These are phyloP conservation scores for Myanophis thanlyinensis DNA, from an alignment of 2,113 vertebrate genomes.

Conservation along the genomic window DNA sequence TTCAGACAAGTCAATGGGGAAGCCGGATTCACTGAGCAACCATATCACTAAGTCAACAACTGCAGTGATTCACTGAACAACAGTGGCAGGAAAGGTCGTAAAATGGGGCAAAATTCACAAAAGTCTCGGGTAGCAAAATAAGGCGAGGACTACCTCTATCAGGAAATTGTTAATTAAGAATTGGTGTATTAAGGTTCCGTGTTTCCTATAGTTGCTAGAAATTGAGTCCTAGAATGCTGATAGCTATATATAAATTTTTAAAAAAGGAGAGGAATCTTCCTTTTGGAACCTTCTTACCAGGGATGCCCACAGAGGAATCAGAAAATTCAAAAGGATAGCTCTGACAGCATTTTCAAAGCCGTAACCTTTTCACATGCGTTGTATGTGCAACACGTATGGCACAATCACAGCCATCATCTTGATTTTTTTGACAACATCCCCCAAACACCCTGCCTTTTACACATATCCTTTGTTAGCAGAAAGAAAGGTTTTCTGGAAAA, in stretches of 20 bases:
- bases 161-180: not conserved
- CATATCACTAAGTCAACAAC: not conserved
- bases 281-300: not conserved
- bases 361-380: not conserved
- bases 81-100: not conserved
- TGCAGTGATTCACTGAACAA: not conserved
- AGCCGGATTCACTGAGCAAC: too few species aligned
- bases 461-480: not conserved
- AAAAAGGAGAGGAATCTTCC: not conserved
- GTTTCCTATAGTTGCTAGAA: not conserved
- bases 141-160: not conserved
- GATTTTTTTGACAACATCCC: not conserved
- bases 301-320: not conserved
- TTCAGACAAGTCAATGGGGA: too few species aligned
- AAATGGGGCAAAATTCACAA: not conserved
- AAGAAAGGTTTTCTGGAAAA: not conserved
- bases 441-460: not conserved
- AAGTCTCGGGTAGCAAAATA: not conserved
- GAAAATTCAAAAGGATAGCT: not conserved
- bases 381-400: not conserved
- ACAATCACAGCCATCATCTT: not conserved
- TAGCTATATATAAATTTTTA: not conserved
- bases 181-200: not conserved
- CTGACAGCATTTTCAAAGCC: not conserved
- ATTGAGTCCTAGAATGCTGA: not conserved